phyloP scores from a whole-genome alignment of 2,797 vertebrate genomes.

The Onychomys arenicola region DNA sequence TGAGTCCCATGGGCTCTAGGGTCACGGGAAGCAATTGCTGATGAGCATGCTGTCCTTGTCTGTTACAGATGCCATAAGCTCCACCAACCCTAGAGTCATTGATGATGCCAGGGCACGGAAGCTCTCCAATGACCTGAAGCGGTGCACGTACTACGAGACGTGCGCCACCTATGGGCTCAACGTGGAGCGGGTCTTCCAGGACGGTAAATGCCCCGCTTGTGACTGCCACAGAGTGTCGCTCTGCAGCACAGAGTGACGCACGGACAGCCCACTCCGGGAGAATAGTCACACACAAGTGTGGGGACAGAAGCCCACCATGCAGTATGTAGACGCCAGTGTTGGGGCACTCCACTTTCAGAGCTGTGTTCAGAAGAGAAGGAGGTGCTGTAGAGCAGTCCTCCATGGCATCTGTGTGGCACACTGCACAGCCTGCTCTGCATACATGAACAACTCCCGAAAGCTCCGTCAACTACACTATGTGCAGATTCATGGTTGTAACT shows the following conservation, averaged over 20 bases:
- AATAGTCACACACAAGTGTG: rapidly evolving
- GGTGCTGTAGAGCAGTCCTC: rapidly evolving
- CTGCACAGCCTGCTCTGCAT: rapidly evolving
- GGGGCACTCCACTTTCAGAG: rapidly evolving
- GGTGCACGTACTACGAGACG: constrained; percentile 98
- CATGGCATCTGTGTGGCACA: rapidly evolving
- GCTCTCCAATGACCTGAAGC: constrained; percentile 96
- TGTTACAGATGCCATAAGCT: constrained; percentile 95
- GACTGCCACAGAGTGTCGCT: rapidly evolving
- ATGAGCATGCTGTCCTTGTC: background rate
- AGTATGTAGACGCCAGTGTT: rapidly evolving
- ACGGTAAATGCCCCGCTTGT: constrained; percentile 87
- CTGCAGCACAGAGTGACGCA: rapidly evolving
- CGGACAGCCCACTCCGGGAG: background rate
- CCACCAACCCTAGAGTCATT: constrained; percentile 95
- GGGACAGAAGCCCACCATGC: rapidly evolving
- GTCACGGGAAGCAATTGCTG: rapidly evolving
- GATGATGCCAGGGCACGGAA: constrained; percentile 95
- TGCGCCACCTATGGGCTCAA: constrained; percentile 98
- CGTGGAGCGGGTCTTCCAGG: constrained; percentile 98
- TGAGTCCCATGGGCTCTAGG: rapidly evolving
- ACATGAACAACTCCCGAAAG: rapidly evolving
- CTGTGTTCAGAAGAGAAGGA: rapidly evolving
- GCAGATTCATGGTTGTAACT: rapidly evolving
- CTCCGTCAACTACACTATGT: rapidly evolving